Percentiles rank a stretch among this genome's conserved stretches.
Evolutionary conservation across 2,888 invertebrate genomes (phyloP).

Genomic region (Bembecia ichneumoniformis): DNA sequence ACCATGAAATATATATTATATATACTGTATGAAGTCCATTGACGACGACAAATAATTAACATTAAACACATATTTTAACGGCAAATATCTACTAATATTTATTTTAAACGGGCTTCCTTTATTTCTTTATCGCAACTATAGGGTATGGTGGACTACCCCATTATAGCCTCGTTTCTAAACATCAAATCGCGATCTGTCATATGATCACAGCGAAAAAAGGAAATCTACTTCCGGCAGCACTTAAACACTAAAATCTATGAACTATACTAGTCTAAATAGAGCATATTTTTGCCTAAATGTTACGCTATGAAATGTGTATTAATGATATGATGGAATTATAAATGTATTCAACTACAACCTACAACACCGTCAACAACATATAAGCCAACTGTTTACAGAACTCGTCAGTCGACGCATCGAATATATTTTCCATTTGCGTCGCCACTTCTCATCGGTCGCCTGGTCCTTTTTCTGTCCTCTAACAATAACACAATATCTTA

Average conservation of each 20-base stretch:
- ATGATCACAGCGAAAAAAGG: background rate
- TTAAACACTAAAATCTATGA: constrained; percentile 23
- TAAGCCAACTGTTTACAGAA: no score
- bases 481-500: constrained; percentile 24
- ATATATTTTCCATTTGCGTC: no score
- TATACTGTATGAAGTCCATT: no score
- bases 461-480: background rate
- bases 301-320: constrained; percentile 63
- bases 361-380: background rate
- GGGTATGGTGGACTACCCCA: background rate
- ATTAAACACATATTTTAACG: no score
- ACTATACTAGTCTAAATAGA: constrained; percentile 38
- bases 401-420: no score
- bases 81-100: no score
- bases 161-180: background rate
- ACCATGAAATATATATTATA: no score
- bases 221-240: constrained; percentile 33
- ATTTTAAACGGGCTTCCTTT: no score
- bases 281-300: constrained; percentile 51
- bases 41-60: no score
- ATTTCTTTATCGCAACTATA: background rate
- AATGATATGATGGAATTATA: constrained; percentile 62
- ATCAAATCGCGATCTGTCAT: no score
- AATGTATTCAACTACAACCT: constrained; percentile 23
- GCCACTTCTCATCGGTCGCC: no score